These are phyloP conservation scores for Orthonychiurus folsomi DNA, from an alignment of 2,888 invertebrate species.

Conservation along the genomic window DNA sequence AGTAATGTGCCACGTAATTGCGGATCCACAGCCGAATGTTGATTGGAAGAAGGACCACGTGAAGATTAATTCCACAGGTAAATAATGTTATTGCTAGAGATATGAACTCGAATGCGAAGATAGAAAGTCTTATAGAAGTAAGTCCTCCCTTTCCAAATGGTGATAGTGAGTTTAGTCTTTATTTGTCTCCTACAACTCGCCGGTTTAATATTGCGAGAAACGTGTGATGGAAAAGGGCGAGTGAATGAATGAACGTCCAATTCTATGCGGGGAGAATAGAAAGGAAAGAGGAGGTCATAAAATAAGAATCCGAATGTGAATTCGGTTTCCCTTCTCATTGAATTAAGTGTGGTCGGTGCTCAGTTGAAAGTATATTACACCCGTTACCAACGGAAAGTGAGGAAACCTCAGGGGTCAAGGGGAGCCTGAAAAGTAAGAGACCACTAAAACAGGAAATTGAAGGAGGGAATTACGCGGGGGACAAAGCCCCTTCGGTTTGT, in stretches of 20 bases:
- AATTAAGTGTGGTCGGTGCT: not conserved
- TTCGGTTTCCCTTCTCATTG: not conserved
- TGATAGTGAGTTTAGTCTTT: not conserved
- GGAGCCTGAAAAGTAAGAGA: not conserved
- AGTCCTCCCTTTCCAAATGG: too few species aligned
- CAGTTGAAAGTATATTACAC: not conserved
- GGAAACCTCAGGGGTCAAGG: constrained; percentile 1
- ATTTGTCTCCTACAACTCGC: not conserved
- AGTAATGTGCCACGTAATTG: constrained; percentile 73
- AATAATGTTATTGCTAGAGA: too few species aligned
- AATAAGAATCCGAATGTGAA: not conserved
- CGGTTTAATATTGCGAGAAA: not conserved
- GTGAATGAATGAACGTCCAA: not conserved
- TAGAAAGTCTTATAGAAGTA: too few species aligned
- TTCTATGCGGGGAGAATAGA: too few species aligned
- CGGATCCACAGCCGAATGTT: constrained; percentile 71
- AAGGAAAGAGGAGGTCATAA: too few species aligned
- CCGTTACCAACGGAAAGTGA: not conserved
- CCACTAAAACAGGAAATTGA: constrained; percentile 1
- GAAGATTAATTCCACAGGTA: constrained; percentile 52
- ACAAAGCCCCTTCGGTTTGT: not conserved
- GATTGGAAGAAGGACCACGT: constrained; percentile 75
- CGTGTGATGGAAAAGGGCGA: not conserved
- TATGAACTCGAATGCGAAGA: too few species aligned
- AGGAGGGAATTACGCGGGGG: not conserved